A percentile compares a stretch with the other conserved stretches of the same genome.
These are phyloP conservation scores for Psylliodes chrysocephalus DNA, from an alignment of 2,888 invertebrate species.

Conservation along the genomic window DNA sequence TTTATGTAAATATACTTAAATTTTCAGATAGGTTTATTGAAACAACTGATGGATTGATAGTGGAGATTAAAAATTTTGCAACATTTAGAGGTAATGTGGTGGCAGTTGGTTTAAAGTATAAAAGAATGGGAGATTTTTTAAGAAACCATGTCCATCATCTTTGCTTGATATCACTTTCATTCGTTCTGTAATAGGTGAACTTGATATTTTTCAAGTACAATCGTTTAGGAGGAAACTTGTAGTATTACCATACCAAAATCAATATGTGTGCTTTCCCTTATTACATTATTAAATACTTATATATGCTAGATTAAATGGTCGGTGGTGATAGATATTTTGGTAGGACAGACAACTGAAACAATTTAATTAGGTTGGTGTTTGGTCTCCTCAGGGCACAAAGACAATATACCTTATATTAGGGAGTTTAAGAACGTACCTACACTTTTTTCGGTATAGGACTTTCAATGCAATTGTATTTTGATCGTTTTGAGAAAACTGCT, in stretches of 20 bases:
- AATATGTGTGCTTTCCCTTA: slow-evolving; percentile 1
- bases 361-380: too few species aligned
- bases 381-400: too few species aligned
- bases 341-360: too few species aligned
- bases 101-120: background rate
- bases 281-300: too few species aligned
- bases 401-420: too few species aligned
- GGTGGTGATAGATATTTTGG: too few species aligned
- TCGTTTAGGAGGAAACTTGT: background rate
- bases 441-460: too few species aligned
- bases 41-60: background rate
- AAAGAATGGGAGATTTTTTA: background rate
- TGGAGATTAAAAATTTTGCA: background rate
- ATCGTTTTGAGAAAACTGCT: too few species aligned
- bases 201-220: background rate
- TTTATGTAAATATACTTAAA: background rate
- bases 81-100: background rate
- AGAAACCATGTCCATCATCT: background rate
- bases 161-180: background rate
- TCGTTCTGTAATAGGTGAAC: background rate
- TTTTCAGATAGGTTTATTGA: background rate
- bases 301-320: too few species aligned
- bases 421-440: too few species aligned
- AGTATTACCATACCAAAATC: background rate
- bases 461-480: too few species aligned